phyloP scores from a whole-genome alignment of 1,140 invertebrate species.

The Sipha flava region DNA sequence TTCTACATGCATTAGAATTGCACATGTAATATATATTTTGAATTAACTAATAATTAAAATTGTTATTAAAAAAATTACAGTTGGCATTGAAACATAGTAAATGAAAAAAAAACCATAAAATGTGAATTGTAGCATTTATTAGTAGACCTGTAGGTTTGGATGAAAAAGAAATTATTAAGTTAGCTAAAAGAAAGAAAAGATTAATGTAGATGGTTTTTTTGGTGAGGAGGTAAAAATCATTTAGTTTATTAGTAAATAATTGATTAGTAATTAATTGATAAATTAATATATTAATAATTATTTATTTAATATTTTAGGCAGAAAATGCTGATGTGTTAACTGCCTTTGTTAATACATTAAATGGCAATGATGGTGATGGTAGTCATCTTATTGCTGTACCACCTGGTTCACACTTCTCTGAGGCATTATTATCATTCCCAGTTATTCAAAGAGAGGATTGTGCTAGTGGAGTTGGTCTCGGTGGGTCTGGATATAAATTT shows the following conservation, averaged over 20 bases:
- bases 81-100: slow-evolving; percentile 96
- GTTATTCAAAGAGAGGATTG: slow-evolving; percentile 95
- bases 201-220: slow-evolving; percentile 96
- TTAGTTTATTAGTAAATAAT: too few species aligned
- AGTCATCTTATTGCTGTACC: slow-evolving; percentile 94
- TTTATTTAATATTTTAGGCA: slow-evolving; percentile 38
- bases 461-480: slow-evolving; percentile 73
- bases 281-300: too few species aligned
- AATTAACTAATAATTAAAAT: too few species aligned
- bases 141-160: slow-evolving; percentile 90
- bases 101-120: slow-evolving; percentile 98
- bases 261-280: too few species aligned
- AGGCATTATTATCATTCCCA: slow-evolving; percentile 89
- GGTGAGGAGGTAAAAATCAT: slow-evolving; percentile 73
- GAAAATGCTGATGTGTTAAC: slow-evolving; percentile 76
- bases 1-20: slow-evolving; percentile 86
- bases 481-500: slow-evolving; percentile 88
- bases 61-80: slow-evolving; percentile 44
- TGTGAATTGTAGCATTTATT: slow-evolving; percentile 96
- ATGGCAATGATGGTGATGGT: slow-evolving; percentile 89
- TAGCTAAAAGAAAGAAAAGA: slow-evolving; percentile 99
- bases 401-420: slow-evolving; percentile 86
- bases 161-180: slow-evolving; percentile 88
- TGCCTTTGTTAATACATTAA: slow-evolving; percentile 88
- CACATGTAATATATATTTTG: slow-evolving; percentile 62